Conservation (phyloP, 2,797 vertebrate species). For the Brachyalestes nurse region DNA sequence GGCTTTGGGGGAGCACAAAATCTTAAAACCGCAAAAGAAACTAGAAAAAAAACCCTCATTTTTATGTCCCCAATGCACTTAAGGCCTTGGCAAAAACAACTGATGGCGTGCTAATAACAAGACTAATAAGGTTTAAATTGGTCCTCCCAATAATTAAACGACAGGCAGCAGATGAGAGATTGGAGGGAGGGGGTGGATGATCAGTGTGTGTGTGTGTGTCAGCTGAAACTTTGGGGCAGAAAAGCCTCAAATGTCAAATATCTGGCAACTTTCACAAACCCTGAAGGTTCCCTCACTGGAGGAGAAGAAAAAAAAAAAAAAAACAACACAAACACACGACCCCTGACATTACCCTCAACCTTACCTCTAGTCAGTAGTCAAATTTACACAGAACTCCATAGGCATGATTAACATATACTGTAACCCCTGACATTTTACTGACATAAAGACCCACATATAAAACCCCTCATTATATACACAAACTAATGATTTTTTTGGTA, state of each 20-base stretch:
- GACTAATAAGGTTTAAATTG: neutral
- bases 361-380: constrained; percentile 63
- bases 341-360: constrained; percentile 14
- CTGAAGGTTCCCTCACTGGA: neutral
- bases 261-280: neutral
- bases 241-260: neutral
- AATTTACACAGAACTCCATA: constrained; percentile 42
- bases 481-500: constrained; percentile 18
- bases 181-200: neutral
- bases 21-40: neutral
- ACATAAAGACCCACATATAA: constrained; percentile 1
- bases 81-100: neutral
- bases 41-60: neutral
- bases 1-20: neutral
- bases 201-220: neutral
- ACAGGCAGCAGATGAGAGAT: constrained; percentile 47
- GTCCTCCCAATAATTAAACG: constrained; percentile 1
- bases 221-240: neutral
- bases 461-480: constrained; percentile 24
- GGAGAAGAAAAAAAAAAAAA: neutral
- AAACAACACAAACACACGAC: neutral
- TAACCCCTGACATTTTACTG: neutral
- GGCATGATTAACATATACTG: constrained; percentile 28
- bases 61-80: constrained; percentile 13
- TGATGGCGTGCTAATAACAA: constrained; percentile 12